Conservation (phyloP, 2,888 invertebrate species). For the Petrolisthes manimaculis region DNA sequence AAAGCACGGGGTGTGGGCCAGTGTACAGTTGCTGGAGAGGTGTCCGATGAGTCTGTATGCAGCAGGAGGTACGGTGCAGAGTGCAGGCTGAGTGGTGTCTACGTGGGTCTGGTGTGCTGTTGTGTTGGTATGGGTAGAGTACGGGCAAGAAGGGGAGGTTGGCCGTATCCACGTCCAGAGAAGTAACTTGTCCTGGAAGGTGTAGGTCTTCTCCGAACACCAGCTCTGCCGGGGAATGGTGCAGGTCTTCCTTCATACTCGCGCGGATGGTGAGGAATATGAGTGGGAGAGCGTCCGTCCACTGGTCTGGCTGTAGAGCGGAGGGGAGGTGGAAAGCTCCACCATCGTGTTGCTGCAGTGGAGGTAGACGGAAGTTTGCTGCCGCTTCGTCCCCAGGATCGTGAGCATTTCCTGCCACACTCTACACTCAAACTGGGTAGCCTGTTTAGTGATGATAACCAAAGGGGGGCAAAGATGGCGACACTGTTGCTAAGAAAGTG, state of each 20-base stretch:
- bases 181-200: slow-evolving; percentile 65
- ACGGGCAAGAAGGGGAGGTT: not conserved
- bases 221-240: slow-evolving; percentile 67
- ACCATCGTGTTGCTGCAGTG: not conserved
- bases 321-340: too few species aligned
- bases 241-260: slow-evolving; percentile 67
- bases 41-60: too few species aligned
- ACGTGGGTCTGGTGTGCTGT: not conserved
- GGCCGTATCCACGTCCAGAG: not conserved
- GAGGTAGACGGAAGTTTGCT: not conserved
- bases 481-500: not conserved
- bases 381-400: not conserved
- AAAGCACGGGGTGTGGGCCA: too few species aligned
- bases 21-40: too few species aligned
- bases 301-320: slow-evolving; percentile 65
- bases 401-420: not conserved
- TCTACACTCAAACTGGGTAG: not conserved
- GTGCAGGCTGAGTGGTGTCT: not conserved
- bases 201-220: slow-evolving; percentile 68
- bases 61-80: not conserved
- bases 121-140: not conserved
- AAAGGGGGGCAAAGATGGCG: not conserved
- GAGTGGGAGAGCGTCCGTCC: slow-evolving; percentile 68
- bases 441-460: not conserved
- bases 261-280: slow-evolving; percentile 69